Evolutionary conservation across 2,888 invertebrate species (phyloP).

Genomic region (Latheticus oryzae): DNA sequence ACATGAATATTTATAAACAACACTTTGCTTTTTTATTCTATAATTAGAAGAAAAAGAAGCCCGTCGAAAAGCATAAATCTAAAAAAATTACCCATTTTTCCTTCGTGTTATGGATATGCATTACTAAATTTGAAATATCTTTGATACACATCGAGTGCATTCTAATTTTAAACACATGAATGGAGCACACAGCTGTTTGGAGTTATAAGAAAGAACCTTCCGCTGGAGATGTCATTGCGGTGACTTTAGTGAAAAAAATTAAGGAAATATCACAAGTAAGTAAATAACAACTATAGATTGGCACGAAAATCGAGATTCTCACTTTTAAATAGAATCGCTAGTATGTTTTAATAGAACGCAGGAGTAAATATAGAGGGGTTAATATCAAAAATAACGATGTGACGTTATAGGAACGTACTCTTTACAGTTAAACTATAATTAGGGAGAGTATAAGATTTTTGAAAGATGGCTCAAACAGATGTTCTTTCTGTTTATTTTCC

Average conservation of each 20-base stretch:
- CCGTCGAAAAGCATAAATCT: constrained; percentile 23
- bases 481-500: constrained; percentile 44
- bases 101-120: constrained; percentile 33
- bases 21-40: constrained; percentile 17
- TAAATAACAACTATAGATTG: constrained; percentile 54
- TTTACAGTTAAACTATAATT: constrained; percentile 49
- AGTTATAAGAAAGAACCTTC: constrained; percentile 50
- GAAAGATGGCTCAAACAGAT: constrained; percentile 53
- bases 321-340: constrained; percentile 52
- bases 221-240: constrained; percentile 9
- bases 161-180: constrained; percentile 56
- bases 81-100: constrained; percentile 28
- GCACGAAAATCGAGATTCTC: constrained; percentile 55
- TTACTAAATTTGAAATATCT: constrained; percentile 47
- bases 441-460: constrained; percentile 50
- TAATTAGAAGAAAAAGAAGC: constrained; percentile 22
- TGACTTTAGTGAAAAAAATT: constrained; percentile 10
- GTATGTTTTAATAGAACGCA: constrained; percentile 49
- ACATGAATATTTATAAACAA: constrained; percentile 21
- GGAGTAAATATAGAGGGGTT: constrained; percentile 56
- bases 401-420: constrained; percentile 50
- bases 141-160: constrained; percentile 41
- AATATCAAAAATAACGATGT: constrained; percentile 56
- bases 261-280: constrained; percentile 43
- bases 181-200: constrained; percentile 55